Percentiles rank a stretch among this genome's conserved stretches.
phyloP scores from a whole-genome alignment of 2,113 vertebrate species.

The Syrrhaptes paradoxus region DNA sequence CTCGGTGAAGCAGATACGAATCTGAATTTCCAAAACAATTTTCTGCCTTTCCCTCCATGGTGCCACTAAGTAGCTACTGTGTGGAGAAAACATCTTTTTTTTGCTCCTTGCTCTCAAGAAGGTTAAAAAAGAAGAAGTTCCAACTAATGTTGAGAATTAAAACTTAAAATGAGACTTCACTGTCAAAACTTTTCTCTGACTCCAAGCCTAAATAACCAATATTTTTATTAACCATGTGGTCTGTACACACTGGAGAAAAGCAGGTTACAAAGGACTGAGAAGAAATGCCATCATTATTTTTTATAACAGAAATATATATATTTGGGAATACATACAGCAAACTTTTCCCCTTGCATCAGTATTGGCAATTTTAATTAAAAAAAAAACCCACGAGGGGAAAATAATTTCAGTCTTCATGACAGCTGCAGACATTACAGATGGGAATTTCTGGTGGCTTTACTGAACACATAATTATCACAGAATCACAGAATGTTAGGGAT shows the following conservation, averaged over 20 bases:
- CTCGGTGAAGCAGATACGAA: neutral
- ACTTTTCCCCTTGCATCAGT: rapidly evolving
- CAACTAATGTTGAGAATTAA: neutral
- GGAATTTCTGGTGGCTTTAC: neutral
- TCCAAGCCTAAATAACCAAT: rapidly evolving
- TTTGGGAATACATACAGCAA: neutral
- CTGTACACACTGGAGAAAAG: neutral
- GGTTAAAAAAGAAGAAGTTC: neutral
- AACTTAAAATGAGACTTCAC: neutral
- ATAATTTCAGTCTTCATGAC: neutral
- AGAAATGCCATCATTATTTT: neutral
- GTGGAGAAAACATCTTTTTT: neutral
- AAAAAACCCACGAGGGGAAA: rapidly evolving
- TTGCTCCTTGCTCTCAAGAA: neutral
- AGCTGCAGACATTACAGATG: rapidly evolving
- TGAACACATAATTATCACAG: rapidly evolving
- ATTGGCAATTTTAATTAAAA: neutral
- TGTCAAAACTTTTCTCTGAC: neutral
- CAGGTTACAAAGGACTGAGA: neutral
- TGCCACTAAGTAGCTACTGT: rapidly evolving
- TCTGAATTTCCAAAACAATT: neutral
- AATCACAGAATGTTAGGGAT: too few relatives aligned
- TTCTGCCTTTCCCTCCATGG: neutral
- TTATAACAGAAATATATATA: neutral
- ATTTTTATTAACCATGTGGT: neutral